A percentile compares a stretch with the other conserved stretches of the same genome.
These are phyloP conservation scores for Platalea minor DNA, from an alignment of 2,797 vertebrate genomes.

Conservation along the genomic window DNA sequence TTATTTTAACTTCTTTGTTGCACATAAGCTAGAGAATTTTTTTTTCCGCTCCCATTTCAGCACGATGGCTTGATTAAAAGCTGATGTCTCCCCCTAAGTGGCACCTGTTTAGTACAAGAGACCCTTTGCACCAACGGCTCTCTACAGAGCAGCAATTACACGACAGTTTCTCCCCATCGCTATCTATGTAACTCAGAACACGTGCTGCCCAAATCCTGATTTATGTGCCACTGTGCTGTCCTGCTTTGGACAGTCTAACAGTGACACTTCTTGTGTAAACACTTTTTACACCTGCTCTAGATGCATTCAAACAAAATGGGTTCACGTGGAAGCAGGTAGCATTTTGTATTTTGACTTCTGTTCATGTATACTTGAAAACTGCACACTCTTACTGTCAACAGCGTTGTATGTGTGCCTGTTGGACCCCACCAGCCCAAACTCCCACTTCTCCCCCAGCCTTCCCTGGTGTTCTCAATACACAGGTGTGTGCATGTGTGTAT, in stretches of 20 bases:
- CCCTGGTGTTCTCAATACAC: not conserved
- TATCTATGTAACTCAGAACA: not conserved
- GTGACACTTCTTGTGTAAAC: not conserved
- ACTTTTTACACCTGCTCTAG: not conserved
- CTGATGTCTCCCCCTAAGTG: not conserved
- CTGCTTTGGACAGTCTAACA: not conserved
- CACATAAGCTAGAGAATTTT: not conserved
- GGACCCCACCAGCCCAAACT: not conserved
- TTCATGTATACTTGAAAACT: not conserved
- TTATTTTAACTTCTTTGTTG: constrained; percentile 32
- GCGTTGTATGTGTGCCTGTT: not conserved
- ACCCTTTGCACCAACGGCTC: not conserved
- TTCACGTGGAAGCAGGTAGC: not conserved
- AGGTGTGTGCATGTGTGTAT: not conserved
- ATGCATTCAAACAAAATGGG: not conserved
- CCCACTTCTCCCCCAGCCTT: not conserved
- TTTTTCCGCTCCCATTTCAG: not conserved
- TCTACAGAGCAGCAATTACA: not conserved
- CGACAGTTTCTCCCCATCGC: not conserved
- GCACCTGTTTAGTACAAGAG: not conserved
- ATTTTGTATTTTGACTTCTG: not conserved
- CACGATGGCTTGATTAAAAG: not conserved
- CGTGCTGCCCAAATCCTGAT: not conserved
- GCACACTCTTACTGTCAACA: not conserved
- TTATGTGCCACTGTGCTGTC: not conserved